phyloP scores from a whole-genome alignment of 2,113 vertebrate genomes.

The Calidris pugnax region DNA sequence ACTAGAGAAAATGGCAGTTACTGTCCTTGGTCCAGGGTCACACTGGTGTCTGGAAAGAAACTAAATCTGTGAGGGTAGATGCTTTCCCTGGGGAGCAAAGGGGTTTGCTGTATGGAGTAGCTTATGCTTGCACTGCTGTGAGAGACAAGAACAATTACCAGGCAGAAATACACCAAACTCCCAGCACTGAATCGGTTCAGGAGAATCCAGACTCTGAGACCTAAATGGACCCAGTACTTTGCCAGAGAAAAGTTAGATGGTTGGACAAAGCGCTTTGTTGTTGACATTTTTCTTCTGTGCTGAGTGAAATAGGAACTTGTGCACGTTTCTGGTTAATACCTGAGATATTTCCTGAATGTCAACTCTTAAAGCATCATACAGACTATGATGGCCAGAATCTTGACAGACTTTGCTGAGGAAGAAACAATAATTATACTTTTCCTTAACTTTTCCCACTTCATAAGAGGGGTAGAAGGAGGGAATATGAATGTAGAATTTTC shows the following conservation, averaged over 20 bases:
- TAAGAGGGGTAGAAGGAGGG: not conserved
- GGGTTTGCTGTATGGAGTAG: not conserved
- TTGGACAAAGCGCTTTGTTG: not conserved
- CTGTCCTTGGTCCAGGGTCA: not conserved
- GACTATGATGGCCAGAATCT: not conserved
- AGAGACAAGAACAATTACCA: not conserved
- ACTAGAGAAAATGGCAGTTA: not conserved
- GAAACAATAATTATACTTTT: not conserved
- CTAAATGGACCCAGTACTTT: not conserved
- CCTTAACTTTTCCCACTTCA: not conserved
- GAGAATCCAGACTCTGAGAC: not conserved
- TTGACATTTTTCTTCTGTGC: not conserved
- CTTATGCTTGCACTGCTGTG: accelerated
- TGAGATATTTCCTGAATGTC: not conserved
- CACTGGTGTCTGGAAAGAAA: not conserved
- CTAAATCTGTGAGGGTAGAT: not conserved
- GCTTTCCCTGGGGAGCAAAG: not conserved
- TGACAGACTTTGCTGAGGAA: not conserved
- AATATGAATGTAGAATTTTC: not conserved
- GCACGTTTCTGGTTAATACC: not conserved
- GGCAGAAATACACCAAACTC: not conserved
- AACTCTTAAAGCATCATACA: not conserved
- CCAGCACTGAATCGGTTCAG: not conserved
- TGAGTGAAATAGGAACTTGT: not conserved
- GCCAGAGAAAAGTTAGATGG: not conserved